Conservation (phyloP, 2,113 vertebrate species). For the Oreocharis arfaki region DNA sequence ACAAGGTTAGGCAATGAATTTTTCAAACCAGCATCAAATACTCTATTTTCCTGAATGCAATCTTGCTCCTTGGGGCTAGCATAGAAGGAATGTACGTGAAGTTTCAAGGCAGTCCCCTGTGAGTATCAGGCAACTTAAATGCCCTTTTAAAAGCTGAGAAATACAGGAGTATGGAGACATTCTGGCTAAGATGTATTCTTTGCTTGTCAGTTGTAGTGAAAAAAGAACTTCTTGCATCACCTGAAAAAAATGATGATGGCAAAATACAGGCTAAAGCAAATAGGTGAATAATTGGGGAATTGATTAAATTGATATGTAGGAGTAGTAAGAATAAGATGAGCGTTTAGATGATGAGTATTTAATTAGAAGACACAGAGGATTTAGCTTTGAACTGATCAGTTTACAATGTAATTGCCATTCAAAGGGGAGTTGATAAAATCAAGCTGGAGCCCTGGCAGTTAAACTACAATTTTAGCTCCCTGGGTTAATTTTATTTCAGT, state of each 20-base stretch:
- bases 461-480: not conserved
- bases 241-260: not conserved
- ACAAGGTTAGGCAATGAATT: constrained; percentile 39
- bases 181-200: not conserved
- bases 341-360: constrained; percentile 13
- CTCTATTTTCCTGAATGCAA: not conserved
- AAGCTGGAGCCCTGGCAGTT: not conserved
- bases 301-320: constrained; percentile 13
- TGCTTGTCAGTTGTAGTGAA: not conserved
- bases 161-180: not conserved
- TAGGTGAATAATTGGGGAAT: not conserved
- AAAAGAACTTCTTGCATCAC: not conserved
- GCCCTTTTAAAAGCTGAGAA: not conserved
- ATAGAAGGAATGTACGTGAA: not conserved
- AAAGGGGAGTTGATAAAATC: constrained; percentile 1
- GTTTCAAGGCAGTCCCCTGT: constrained; percentile 12
- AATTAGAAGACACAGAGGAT: not conserved
- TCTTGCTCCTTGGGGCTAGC: not conserved
- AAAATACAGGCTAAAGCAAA: not conserved
- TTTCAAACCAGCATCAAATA: constrained; percentile 44
- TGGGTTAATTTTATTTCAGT: constrained; percentile 13
- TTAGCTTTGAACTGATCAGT: constrained; percentile 15
- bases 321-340: not conserved
- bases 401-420: constrained; percentile 12
- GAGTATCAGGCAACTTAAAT: constrained; percentile 2